Evolutionary conservation across 2,797 vertebrate genomes (phyloP).

Genomic region (Notolabrus celidotus): DNA sequence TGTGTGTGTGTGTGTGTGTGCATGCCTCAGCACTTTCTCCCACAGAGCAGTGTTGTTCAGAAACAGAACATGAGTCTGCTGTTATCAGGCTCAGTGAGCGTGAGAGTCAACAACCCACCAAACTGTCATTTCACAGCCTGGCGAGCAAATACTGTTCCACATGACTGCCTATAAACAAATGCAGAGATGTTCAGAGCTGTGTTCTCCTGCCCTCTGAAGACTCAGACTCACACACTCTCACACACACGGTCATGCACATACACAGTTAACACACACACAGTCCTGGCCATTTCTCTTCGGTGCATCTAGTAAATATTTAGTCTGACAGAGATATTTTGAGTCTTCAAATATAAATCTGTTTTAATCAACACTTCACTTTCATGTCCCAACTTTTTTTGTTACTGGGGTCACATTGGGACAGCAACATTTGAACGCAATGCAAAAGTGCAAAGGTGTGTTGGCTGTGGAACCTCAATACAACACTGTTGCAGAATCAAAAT

Average conservation of each 20-base stretch:
- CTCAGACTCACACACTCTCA: not conserved
- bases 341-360: too few species aligned
- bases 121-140: conserved; percentile 43
- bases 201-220: conserved; percentile 13
- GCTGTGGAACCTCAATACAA: too few species aligned
- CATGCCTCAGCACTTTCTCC: not conserved
- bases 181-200: conserved; percentile 24
- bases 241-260: not conserved
- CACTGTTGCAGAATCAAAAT: too few species aligned
- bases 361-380: too few species aligned
- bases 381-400: too few species aligned
- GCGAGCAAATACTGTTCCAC: conserved; percentile 44
- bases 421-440: too few species aligned
- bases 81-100: conserved; percentile 19
- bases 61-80: conserved; percentile 1
- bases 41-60: not conserved
- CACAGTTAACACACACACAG: not conserved
- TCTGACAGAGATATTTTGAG: too few species aligned
- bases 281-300: not conserved
- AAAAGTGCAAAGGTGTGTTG: too few species aligned
- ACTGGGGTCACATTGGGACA: too few species aligned
- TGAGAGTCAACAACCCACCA: conserved; percentile 24
- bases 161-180: conserved; percentile 42
- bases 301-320: too few species aligned
- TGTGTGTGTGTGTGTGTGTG: conserved; percentile 3